Percentiles rank a stretch among this genome's conserved stretches.
Evolutionary conservation across 2,113 vertebrate genomes (phyloP).

Genomic region (Rutilus rutilus): DNA sequence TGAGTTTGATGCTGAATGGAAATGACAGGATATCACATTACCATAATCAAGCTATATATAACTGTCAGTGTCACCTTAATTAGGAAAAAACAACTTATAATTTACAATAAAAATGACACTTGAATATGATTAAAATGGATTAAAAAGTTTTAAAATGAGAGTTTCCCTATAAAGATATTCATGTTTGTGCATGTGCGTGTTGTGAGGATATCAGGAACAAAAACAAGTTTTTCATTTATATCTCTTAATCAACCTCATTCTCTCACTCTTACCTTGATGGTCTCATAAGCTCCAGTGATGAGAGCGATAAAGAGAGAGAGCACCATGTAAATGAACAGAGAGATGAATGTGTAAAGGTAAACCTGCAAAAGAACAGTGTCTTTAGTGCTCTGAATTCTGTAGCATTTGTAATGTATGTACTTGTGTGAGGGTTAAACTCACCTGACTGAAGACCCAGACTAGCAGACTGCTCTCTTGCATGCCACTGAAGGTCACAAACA

Average conservation of each 20-base stretch:
- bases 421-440: conserved; percentile 32
- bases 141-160: not conserved
- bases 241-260: not conserved
- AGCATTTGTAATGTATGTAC: not conserved
- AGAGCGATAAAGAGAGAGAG: conserved; percentile 96
- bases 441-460: conserved; percentile 83
- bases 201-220: not conserved
- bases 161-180: not conserved
- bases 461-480: conserved; percentile 74
- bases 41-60: not conserved
- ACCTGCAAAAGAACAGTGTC: conserved; percentile 60
- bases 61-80: not conserved
- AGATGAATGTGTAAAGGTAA: conserved; percentile 95
- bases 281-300: conserved; percentile 94
- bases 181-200: not conserved
- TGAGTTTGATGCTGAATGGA: conserved; percentile 85
- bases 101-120: not conserved
- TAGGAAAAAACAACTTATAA: not conserved
- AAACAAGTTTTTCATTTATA: not conserved
- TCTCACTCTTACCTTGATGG: conserved; percentile 84
- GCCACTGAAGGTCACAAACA: conserved; percentile 77
- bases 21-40: not conserved
- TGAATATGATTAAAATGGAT: not conserved
- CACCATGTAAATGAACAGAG: conserved; percentile 98
- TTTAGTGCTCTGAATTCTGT: not conserved